Evolutionary conservation across 2,113 vertebrate genomes (phyloP).

Genomic region (Callocephalon fimbriatum): DNA sequence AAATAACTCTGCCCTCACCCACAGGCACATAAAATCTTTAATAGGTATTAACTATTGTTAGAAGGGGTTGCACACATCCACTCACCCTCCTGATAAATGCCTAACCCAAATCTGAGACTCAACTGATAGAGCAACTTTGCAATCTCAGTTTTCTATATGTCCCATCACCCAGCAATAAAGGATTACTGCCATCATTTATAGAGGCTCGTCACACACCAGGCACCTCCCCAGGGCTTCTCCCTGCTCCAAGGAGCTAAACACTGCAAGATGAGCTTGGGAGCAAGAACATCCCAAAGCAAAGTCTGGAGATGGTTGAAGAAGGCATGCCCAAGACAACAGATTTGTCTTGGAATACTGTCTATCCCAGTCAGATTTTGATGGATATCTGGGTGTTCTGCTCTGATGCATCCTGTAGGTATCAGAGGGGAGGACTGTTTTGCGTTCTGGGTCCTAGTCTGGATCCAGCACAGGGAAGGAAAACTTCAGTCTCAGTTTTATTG

Average conservation of each 20-base stretch:
- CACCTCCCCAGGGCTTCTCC: neutral
- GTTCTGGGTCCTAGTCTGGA: neutral
- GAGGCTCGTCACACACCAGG: neutral
- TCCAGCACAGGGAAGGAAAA: neutral
- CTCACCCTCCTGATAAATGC: neutral
- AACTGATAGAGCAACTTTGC: neutral
- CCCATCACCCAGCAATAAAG: neutral
- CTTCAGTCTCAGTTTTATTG: neutral
- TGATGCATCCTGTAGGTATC: neutral
- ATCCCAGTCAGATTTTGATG: neutral
- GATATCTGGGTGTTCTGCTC: neutral
- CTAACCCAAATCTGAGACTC: neutral
- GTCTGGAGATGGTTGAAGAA: neutral
- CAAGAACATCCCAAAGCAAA: neutral
- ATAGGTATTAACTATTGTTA: neutral
- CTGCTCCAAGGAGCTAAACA: neutral
- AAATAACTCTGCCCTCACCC: constrained; percentile 38
- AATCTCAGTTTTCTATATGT: neutral
- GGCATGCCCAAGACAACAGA: neutral
- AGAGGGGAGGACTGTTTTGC: neutral
- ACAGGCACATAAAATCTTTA: neutral
- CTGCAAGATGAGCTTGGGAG: neutral
- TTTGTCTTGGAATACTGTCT: neutral
- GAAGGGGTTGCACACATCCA: neutral
- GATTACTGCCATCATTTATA: neutral